Percentiles rank a stretch among this genome's conserved stretches.
phyloP scores from a whole-genome alignment of 2,888 invertebrate species.

The Megaustenia siamemsis region DNA sequence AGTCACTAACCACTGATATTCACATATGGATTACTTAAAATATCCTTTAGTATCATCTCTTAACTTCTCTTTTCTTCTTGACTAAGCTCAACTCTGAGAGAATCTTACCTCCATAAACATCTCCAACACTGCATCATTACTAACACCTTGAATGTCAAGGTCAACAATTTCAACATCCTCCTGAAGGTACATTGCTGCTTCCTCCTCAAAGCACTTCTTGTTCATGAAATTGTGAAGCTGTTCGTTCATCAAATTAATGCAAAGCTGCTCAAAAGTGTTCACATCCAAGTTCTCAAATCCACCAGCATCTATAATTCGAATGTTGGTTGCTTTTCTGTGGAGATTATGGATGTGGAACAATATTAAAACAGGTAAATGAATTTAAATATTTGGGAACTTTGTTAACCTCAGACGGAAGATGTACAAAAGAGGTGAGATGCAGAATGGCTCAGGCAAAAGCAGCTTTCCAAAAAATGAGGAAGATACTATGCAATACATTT shows the following conservation, averaged over 20 bases:
- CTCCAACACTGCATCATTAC: slow-evolving; percentile 70
- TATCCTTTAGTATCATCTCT: too few species aligned
- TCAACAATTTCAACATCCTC: slow-evolving; percentile 64
- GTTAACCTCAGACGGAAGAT: too few species aligned
- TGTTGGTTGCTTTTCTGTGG: slow-evolving; percentile 51
- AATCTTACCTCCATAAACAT: slow-evolving; percentile 64
- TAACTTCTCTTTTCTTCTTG: too few species aligned
- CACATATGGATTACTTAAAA: too few species aligned
- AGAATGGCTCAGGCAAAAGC: too few species aligned
- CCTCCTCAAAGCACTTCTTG: slow-evolving; percentile 62
- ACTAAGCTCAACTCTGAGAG: too few species aligned
- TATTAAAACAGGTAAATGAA: too few species aligned
- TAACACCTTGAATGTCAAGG: slow-evolving; percentile 62
- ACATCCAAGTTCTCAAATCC: slow-evolving; percentile 74
- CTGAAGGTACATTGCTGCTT: slow-evolving; percentile 62
- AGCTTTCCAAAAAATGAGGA: too few species aligned
- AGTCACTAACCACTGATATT: too few species aligned
- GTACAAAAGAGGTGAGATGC: too few species aligned
- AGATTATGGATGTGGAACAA: background rate
- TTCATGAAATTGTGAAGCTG: slow-evolving; percentile 72
- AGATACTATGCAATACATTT: too few species aligned
- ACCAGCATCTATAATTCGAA: slow-evolving; percentile 76
- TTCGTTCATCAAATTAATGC: slow-evolving; percentile 76
- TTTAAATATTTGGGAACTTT: too few species aligned
- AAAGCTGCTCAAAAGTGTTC: slow-evolving; percentile 77